Conservation (phyloP, 2,888 invertebrate genomes). For the Perizoma affinitatum region DNA sequence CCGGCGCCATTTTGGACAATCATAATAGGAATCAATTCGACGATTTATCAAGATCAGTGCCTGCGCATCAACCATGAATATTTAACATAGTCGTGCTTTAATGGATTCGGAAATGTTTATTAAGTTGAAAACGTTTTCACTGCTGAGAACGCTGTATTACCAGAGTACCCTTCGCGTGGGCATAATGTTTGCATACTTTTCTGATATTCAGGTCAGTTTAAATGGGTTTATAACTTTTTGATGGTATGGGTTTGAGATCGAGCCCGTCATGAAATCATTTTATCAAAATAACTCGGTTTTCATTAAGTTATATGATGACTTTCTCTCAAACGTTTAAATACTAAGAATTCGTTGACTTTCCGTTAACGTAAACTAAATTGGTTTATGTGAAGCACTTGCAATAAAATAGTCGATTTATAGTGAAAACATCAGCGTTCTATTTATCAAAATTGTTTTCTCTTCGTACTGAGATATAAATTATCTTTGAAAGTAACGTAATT, state of each 20-base stretch:
- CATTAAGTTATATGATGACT: no score
- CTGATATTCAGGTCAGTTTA: no score
- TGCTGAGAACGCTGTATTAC: no score
- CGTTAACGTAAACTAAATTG: conserved; percentile 12
- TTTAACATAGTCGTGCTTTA: conserved; percentile 28
- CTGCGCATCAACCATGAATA: conserved; percentile 58
- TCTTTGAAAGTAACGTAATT: conserved; percentile 32
- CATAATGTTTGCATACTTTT: no score
- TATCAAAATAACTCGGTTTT: no score
- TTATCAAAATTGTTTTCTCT: conserved; percentile 39
- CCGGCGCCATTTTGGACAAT: conserved; percentile 32
- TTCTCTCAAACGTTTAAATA: no score
- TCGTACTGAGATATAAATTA: conserved; percentile 28
- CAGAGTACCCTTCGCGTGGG: no score
- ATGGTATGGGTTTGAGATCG: no score
- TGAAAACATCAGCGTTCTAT: conserved; percentile 34
- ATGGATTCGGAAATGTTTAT: no score
- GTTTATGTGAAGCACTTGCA: conserved; percentile 34
- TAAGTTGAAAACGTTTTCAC: no score
- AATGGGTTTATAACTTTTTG: no score
- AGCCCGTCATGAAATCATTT: no score
- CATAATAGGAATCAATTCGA: conserved; percentile 27
- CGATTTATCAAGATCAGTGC: conserved; percentile 52
- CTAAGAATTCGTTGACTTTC: conserved; percentile 28
- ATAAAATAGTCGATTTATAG: conserved; percentile 35